phyloP scores from a whole-genome alignment of 2,797 vertebrate genomes.

The Acrocephalus scirpaceus region DNA sequence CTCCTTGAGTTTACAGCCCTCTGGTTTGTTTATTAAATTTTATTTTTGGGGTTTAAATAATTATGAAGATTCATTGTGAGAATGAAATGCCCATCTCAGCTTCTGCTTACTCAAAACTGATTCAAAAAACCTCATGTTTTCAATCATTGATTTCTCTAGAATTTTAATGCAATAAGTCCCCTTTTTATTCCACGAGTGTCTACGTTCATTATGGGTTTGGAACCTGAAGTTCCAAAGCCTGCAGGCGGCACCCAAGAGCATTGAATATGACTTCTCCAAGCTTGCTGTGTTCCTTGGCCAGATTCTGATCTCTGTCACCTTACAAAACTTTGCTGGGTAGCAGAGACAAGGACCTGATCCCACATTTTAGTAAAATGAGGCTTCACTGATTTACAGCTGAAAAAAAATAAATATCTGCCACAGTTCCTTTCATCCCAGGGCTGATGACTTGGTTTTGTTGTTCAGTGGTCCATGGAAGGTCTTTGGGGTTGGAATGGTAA shows the following conservation, averaged over 20 bases:
- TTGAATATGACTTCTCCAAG: background rate
- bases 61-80: background rate
- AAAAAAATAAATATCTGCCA: fast-evolving
- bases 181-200: background rate
- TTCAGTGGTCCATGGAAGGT: background rate
- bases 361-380: background rate
- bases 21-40: background rate
- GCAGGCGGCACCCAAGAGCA: constrained; percentile 61
- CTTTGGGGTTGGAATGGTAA: background rate
- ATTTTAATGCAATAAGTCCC: background rate
- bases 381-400: background rate
- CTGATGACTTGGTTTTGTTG: background rate
- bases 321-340: background rate
- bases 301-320: background rate
- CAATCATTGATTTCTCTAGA: background rate
- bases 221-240: constrained; percentile 10
- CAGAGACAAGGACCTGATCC: background rate
- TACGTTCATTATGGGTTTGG: background rate
- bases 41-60: background rate
- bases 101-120: background rate
- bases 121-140: fast-evolving
- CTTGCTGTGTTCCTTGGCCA: background rate
- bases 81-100: background rate
- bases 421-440: background rate
- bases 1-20: background rate